phyloP scores from a whole-genome alignment of 2,113 vertebrate species.

The Nettapus auritus region DNA sequence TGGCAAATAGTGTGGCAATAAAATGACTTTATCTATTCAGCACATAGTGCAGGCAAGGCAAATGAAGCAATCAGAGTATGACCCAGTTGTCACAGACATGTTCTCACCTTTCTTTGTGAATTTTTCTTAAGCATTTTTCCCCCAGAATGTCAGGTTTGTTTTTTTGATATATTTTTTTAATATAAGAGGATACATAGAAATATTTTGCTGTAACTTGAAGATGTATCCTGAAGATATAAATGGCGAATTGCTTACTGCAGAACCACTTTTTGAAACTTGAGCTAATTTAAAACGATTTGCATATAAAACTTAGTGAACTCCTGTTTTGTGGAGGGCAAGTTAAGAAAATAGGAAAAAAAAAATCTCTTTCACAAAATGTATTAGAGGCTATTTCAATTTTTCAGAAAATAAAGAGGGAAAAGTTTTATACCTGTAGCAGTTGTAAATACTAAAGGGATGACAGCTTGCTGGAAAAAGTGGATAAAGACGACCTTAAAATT shows the following conservation, averaged over 20 bases:
- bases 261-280: not conserved
- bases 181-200: not conserved
- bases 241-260: not conserved
- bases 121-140: not conserved
- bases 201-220: too few relatives aligned
- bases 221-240: not conserved
- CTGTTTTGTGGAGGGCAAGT: not conserved
- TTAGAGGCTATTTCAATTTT: not conserved
- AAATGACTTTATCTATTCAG: not conserved
- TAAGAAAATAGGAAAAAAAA: not conserved
- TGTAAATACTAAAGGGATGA: not conserved
- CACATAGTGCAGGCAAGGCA: not conserved
- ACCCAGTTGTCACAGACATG: not conserved
- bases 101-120: not conserved
- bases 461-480: not conserved
- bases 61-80: not conserved
- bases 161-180: not conserved
- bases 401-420: not conserved
- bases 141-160: not conserved
- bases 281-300: not conserved
- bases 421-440: not conserved
- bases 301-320: not conserved
- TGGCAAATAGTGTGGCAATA: not conserved
- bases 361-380: not conserved
- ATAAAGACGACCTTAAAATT: not conserved